Evolutionary conservation across 2,888 invertebrate species (phyloP).

Genomic region (Drosophila rubida): DNA sequence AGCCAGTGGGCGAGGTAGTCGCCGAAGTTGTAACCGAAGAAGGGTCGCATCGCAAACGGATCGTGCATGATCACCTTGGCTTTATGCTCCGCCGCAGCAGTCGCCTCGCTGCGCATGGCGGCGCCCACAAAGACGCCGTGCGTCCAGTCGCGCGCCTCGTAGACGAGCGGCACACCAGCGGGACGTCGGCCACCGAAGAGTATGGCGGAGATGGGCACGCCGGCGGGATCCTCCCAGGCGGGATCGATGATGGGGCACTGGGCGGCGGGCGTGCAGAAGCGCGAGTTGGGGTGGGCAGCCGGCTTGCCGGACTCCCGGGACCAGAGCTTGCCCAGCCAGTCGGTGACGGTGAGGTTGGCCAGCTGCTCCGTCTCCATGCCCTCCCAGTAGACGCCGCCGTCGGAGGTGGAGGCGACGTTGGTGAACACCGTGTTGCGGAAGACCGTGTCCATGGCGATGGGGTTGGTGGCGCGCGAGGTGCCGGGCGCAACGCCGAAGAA

Average conservation of each 20-base stretch:
- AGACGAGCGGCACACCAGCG: conserved; percentile 95
- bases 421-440: conserved; percentile 97
- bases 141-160: conserved; percentile 96
- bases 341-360: conserved; percentile 87
- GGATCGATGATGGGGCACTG: conserved; percentile 98
- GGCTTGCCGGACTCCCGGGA: conserved; percentile 87
- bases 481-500: conserved; percentile 99
- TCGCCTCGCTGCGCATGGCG: conserved; percentile 97
- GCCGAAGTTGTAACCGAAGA: conserved; percentile 99
- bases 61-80: conserved; percentile 97
- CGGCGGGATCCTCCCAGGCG: conserved; percentile 95
- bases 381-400: conserved; percentile 99
- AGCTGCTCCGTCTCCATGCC: conserved; percentile 94
- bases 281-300: conserved; percentile 98
- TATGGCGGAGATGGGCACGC: conserved; percentile 98
- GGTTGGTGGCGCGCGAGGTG: conserved; percentile 95
- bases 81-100: conserved; percentile 98
- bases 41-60: conserved; percentile 99
- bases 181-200: conserved; percentile 98
- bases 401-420: conserved; percentile 97
- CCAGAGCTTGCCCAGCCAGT: conserved; percentile 94
- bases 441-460: conserved; percentile 97
- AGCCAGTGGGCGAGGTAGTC: conserved; percentile 98
- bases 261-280: conserved; percentile 96
- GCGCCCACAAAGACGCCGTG: conserved; percentile 99